Base-by-base conservation (phyloP, 2,888 invertebrate genomes). In the Frankliniella fusca region DNA sequence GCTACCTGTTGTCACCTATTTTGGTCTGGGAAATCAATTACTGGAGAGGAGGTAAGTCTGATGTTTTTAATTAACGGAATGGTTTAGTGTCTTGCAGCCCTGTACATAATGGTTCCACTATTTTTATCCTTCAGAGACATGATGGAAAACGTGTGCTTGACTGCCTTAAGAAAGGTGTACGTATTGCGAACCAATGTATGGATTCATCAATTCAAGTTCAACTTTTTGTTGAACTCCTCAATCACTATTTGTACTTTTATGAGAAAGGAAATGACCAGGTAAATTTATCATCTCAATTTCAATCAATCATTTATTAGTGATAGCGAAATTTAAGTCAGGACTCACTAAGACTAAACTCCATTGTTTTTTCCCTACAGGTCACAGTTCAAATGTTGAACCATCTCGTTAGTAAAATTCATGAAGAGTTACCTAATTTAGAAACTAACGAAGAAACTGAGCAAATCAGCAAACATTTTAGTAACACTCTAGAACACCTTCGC, bases 161-260 rank as follows among this genome's bases (percentile, higher is more conserved):
- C 87, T 99, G 98, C 87, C 90, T 99, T 85, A 97, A 97, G 89
- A 98, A 98, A 88, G 97, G 97, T 15, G 94, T 96, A 8, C 93
- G 97, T 82, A 98, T 99, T 83, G 97, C 98, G 0, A 96, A 95
- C 85, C 98, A 99, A 87, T 99, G 99, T 87, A 96, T 99, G 95
- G 99, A 99, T 89, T 93, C 93, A 27, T 94, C 95, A 3, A 97
- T 98, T 10, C 98, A 99, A 90, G 96, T 97, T 38, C 98, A 99
- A 87, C 91, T 99, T 76, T 94, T 97, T 87, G 96, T 97, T 8
- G 99, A 99, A 88, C 91, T 99, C 84, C 90, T 99, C 82, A 97
- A 98, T 87, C 93, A 97, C 85, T 97, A 98, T 89, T 93, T 98
- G 81, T 95, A 96, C 88, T 97, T 98, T 88, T 93, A 95, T 86